A percentile compares a stretch with the other conserved stretches of the same genome.
Conservation (phyloP, 2,797 vertebrate genomes). For the Eutrigla gurnardus region DNA sequence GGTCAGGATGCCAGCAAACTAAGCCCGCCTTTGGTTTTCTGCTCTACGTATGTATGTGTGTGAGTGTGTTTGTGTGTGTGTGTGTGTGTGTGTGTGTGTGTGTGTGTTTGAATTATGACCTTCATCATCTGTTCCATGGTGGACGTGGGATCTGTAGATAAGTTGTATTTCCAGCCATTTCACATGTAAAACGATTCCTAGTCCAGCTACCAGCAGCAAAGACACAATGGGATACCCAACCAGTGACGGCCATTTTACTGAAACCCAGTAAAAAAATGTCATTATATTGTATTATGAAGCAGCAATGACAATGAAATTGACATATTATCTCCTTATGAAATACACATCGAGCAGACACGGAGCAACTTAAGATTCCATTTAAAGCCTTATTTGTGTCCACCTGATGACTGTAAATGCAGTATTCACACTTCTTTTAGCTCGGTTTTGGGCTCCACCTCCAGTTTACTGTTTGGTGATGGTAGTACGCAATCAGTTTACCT, state of each 20-base stretch:
- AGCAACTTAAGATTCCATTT: not conserved
- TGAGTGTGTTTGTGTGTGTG: not conserved
- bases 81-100: not conserved
- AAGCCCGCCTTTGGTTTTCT: not conserved
- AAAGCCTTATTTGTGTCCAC: not conserved
- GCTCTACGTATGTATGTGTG: not conserved
- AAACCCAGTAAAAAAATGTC: constrained; percentile 44
- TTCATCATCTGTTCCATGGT: constrained; percentile 25
- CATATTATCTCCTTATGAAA: not conserved
- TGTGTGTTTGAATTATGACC: constrained; percentile 60
- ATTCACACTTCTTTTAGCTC: not conserved
- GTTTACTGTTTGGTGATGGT: not conserved
- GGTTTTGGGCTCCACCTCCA: not conserved
- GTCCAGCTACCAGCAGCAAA: constrained; percentile 69
- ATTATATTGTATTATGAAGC: not conserved
- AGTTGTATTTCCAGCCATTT: constrained; percentile 89
- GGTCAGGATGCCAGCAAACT: not conserved
- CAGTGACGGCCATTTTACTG: constrained; percentile 45
- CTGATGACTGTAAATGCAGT: not conserved
- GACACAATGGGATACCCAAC: constrained; percentile 64
- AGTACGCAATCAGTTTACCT: not conserved
- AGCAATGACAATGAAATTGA: not conserved
- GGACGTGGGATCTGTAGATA: constrained; percentile 82
- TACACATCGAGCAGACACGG: not conserved
- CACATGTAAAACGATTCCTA: constrained; percentile 70